Evolutionary conservation across 2,888 invertebrate genomes (phyloP), one percentile per base, ranked within the genome.

Genomic region (Disparrhopalites patrizii): DNA sequence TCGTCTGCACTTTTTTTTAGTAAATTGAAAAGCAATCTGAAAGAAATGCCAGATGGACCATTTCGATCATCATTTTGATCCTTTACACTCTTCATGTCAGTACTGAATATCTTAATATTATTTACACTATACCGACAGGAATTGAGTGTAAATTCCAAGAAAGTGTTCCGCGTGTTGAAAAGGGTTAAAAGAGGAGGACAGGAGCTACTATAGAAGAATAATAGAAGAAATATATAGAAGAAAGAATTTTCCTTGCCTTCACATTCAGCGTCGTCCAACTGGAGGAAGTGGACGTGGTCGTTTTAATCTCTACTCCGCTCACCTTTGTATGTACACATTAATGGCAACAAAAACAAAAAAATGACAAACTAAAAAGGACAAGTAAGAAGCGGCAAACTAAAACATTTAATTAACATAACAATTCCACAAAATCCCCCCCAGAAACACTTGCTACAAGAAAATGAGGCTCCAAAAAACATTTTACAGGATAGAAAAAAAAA

Each of bases 181-280:
- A n/a, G n/a, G n/a, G n/a, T n/a, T n/a, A n/a, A n/a, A n/a, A n/a
- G n/a, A n/a, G n/a, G n/a, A n/a, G n/a, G n/a, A n/a, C n/a, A n/a
- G n/a, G n/a, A n/a, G n/a, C n/a, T n/a, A n/a, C n/a, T n/a, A n/a
- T n/a, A n/a, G n/a, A n/a, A n/a, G n/a, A n/a, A n/a, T n/a, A n/a
- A n/a, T 36, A 13, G 8, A 10, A 36, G 36, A 36, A 10, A 36
- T 36, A 36, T 36, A 36, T 8, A 36, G 13, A 36, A 13, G 36
- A 36, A 10, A 47, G 13, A 7, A 7, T 7, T 47, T n/a, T 7
- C 18, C 62, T 66, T 62, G 66, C 66, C 62, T 66, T 57, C 56
- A 66, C 57, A 57, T 31, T 62, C 43, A 66, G 40, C 18, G 62
- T 66, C 36, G 66, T 66, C 66, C 66, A 62, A 13, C 62, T 56